Evolutionary conservation across 2,888 invertebrate genomes (phyloP).

Genomic region (Sepioteuthis lessoniana): DNA sequence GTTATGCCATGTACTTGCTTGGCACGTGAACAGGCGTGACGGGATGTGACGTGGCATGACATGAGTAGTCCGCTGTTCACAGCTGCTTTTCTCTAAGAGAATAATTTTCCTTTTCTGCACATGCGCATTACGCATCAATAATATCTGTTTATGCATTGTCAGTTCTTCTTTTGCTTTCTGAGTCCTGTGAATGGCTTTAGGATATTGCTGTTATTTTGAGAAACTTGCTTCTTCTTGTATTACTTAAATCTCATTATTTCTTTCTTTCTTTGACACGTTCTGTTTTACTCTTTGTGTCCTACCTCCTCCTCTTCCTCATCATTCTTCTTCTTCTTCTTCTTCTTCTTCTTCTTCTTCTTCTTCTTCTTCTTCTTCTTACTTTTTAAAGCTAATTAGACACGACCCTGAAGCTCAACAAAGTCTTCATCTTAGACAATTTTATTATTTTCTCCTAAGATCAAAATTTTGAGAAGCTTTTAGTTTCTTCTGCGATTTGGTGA

Average conservation of each 20-base stretch:
- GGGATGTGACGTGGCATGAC: not conserved
- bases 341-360: too few species aligned
- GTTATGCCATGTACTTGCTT: not conserved
- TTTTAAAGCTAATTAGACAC: too few species aligned
- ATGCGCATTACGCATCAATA: not conserved
- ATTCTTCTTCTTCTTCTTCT: too few species aligned
- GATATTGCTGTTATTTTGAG: not conserved
- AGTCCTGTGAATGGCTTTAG: not conserved
- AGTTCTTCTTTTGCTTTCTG: not conserved
- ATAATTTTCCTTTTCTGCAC: not conserved
- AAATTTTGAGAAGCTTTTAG: too few species aligned
- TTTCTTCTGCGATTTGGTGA: too few species aligned
- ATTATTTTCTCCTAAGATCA: too few species aligned
- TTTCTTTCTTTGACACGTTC: too few species aligned
- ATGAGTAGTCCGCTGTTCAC: not conserved
- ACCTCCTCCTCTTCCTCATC: too few species aligned
- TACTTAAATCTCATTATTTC: too few species aligned
- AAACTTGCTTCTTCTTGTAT: not conserved
- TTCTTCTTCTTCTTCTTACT: too few species aligned
- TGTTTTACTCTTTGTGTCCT: not conserved
- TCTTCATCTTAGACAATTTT: too few species aligned
- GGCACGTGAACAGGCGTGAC: not conserved
- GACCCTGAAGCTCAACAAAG: too few species aligned
- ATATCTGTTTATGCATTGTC: not conserved
- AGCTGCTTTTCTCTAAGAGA: not conserved